phyloP scores from a whole-genome alignment of 2,888 invertebrate genomes.

The Lasius fuliginosus region DNA sequence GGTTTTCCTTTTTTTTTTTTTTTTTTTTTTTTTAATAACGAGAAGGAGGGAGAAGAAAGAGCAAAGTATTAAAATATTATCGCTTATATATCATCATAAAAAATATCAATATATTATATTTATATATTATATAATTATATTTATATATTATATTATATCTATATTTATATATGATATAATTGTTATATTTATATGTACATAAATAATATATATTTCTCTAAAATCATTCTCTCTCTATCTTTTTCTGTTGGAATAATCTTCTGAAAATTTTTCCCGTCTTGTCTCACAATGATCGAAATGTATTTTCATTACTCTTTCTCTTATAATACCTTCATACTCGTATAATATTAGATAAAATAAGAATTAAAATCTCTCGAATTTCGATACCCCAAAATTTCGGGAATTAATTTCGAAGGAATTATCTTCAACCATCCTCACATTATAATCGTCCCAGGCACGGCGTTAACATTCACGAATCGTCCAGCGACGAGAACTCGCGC shows the following conservation, averaged over 20 bases:
- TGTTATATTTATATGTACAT: neutral
- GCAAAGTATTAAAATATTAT: too few relatives aligned
- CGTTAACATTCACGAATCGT: constrained; percentile 38
- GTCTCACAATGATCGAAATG: too few relatives aligned
- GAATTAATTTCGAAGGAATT: constrained; percentile 11
- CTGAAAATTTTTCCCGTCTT: neutral
- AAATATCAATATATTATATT: too few relatives aligned
- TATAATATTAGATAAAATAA: neutral
- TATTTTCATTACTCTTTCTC: too few relatives aligned
- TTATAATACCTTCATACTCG: too few relatives aligned
- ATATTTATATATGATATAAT: neutral
- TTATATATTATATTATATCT: neutral
- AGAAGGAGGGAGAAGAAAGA: too few relatives aligned
- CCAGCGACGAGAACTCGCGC: constrained; percentile 15
- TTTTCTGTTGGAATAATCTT: neutral
- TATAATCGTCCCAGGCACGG: neutral
- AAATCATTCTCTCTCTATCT: neutral
- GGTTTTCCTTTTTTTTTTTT: too few relatives aligned
- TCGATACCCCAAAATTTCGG: neutral
- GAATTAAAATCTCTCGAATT: neutral
- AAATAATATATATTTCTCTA: neutral
- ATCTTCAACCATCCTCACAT: constrained; percentile 8
- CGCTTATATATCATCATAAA: too few relatives aligned
- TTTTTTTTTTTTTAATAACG: neutral
- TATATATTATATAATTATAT: neutral